Conservation (phyloP, 1,140 invertebrate genomes). For the Drosophila sp. region DNA sequence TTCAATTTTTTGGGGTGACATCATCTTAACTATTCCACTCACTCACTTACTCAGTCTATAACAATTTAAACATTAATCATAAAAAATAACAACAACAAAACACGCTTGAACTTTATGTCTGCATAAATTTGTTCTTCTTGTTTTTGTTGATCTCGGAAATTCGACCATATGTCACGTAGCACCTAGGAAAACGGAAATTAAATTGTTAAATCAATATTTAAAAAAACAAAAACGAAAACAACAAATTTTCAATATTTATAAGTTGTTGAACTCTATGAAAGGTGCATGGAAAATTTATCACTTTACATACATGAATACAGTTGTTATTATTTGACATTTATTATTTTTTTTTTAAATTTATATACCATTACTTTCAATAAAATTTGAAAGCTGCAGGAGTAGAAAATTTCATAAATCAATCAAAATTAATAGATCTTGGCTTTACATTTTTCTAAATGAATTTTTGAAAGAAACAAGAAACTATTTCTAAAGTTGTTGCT, state of each 20-base stretch:
- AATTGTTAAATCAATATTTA: conserved; percentile 5
- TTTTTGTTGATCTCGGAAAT: conserved; percentile 8
- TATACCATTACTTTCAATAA: too few relatives aligned
- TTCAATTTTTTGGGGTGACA: conserved; percentile 40
- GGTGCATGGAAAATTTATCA: too few relatives aligned
- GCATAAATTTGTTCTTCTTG: background rate
- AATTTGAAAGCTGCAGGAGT: too few relatives aligned
- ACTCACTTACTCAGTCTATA: conserved; percentile 38
- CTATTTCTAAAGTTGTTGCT: too few relatives aligned
- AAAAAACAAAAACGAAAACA: background rate
- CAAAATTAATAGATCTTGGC: too few relatives aligned
- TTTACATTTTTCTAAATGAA: too few relatives aligned
- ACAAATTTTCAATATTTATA: background rate
- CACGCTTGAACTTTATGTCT: conserved; percentile 5
- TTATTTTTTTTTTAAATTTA: too few relatives aligned
- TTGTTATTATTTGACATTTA: too few relatives aligned
- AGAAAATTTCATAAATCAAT: too few relatives aligned
- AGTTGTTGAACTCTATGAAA: background rate
- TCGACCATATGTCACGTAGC: conserved; percentile 11
- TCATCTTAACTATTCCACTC: conserved; percentile 31
- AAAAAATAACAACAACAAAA: conserved; percentile 14
- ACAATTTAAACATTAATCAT: conserved; percentile 56
- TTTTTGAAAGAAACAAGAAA: too few relatives aligned
- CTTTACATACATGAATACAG: too few relatives aligned
- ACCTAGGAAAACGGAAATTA: conserved; percentile 11